A percentile compares a stretch with the other conserved stretches of the same genome.
Conservation (phyloP, 1,140 invertebrate species). For the Plutomurus gul region DNA sequence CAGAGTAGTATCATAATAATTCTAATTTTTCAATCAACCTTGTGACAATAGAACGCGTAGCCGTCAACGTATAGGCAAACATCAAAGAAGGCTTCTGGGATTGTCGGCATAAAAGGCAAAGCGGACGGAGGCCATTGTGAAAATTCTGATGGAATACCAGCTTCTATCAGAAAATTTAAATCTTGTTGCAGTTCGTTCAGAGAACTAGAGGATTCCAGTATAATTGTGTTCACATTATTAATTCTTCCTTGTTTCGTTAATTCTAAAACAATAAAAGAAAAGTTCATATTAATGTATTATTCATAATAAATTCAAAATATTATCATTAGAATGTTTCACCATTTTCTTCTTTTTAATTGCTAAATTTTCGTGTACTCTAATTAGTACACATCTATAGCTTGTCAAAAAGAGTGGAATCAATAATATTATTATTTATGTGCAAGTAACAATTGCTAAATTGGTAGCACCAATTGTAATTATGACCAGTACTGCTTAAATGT, state of each 20-base stretch:
- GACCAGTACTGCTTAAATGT: too few relatives aligned
- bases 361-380: too few relatives aligned
- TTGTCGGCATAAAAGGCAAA: slow-evolving; percentile 16
- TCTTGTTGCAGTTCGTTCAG: slow-evolving; percentile 57
- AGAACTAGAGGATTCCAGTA: slow-evolving; percentile 56
- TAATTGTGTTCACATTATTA: slow-evolving; percentile 44
- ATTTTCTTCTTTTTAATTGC: too few relatives aligned
- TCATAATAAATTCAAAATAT: too few relatives aligned
- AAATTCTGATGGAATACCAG: slow-evolving; percentile 58
- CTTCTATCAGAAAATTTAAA: slow-evolving; percentile 58
- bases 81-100: slow-evolving; percentile 56
- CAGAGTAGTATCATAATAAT: neutral
- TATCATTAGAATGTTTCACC: too few relatives aligned
- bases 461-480: too few relatives aligned
- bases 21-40: slow-evolving; percentile 55
- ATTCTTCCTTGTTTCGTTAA: neutral
- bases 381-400: too few relatives aligned
- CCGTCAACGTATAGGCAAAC: slow-evolving; percentile 60
- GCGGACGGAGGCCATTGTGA: slow-evolving; percentile 22
- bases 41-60: slow-evolving; percentile 61
- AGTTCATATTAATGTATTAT: too few relatives aligned
- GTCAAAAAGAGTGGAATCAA: too few relatives aligned
- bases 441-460: too few relatives aligned
- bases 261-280: neutral
- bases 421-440: too few relatives aligned